A percentile compares a stretch with the other conserved stretches of the same genome.
phyloP scores from a whole-genome alignment of 2,797 vertebrate genomes.

The Centroberyx gerrardi region DNA sequence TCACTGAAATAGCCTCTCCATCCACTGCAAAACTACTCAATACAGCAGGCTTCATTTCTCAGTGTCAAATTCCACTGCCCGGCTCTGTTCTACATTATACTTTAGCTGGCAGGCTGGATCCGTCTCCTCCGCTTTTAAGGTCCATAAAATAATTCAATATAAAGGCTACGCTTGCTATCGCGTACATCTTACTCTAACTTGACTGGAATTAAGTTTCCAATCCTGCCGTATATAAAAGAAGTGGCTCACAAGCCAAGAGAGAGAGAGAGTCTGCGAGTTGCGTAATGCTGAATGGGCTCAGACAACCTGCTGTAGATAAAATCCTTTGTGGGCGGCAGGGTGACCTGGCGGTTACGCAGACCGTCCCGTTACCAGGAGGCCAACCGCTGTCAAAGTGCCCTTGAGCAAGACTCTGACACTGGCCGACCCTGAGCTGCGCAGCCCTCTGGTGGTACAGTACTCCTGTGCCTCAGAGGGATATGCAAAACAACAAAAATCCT shows the following conservation, averaged over 20 bases:
- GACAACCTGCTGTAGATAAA: not conserved
- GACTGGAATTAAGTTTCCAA: not conserved
- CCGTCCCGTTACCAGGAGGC: conserved; percentile 11
- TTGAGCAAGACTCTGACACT: conserved; percentile 34
- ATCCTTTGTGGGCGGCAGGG: conserved; percentile 8
- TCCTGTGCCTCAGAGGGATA: not conserved
- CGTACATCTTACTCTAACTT: conserved; percentile 12
- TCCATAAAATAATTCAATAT: conserved; percentile 12
- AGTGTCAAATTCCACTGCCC: conserved; percentile 30
- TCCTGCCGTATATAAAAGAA: conserved; percentile 4
- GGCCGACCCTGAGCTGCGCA: conserved; percentile 8
- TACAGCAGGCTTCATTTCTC: conserved; percentile 19
- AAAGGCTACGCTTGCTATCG: conserved; percentile 10
- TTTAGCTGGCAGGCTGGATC: conserved; percentile 11
- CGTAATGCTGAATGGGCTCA: conserved; percentile 9
- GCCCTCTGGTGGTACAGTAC: conserved; percentile 21
- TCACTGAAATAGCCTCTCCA: conserved; percentile 16
- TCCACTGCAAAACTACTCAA: conserved; percentile 27
- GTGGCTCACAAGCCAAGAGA: not conserved
- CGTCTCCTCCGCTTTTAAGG: conserved; percentile 24
- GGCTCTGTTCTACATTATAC: conserved; percentile 17
- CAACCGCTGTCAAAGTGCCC: conserved; percentile 11
- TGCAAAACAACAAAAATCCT: not conserved
- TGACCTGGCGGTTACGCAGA: conserved; percentile 4
- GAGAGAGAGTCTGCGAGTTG: not conserved